Conservation (phyloP, 2,797 vertebrate species). For the Pseudomugil tenellus region DNA sequence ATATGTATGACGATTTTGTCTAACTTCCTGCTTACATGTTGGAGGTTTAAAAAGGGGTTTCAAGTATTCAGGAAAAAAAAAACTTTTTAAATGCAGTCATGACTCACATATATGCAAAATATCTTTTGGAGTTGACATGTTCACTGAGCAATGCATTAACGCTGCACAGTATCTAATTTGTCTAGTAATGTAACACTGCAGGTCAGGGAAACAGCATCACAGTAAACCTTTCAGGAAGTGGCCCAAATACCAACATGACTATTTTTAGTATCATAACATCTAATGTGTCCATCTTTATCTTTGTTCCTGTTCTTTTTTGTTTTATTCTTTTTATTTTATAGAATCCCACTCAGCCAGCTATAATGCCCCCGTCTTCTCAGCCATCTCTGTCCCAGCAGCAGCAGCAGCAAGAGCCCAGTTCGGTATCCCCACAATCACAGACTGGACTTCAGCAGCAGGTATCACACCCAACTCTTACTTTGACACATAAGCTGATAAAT, state of each 20-base stretch:
- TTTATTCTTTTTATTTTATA: constrained; percentile 23
- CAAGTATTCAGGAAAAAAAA: not conserved
- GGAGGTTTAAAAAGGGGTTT: not conserved
- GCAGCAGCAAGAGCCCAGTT: constrained; percentile 64
- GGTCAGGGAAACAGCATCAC: constrained; percentile 42
- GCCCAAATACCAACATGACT: not conserved
- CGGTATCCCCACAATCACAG: constrained; percentile 62
- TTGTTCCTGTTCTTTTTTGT: constrained; percentile 12
- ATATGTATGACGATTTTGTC: constrained; percentile 8
- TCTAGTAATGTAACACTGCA: constrained; percentile 30
- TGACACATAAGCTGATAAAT: not conserved
- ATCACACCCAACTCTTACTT: constrained; percentile 39
- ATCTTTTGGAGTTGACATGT: not conserved
- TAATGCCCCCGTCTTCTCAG: constrained; percentile 68
- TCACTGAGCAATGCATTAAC: not conserved
- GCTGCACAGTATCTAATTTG: not conserved
- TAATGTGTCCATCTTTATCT: not conserved
- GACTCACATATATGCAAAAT: constrained; percentile 2
- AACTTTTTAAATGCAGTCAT: not conserved
- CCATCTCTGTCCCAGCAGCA: constrained; percentile 51
- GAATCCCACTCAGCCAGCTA: constrained; percentile 65
- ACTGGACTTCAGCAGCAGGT: constrained; percentile 87
- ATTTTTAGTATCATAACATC: not conserved
- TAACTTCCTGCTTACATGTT: constrained; percentile 9
- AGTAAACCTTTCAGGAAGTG: not conserved